Percentiles rank a stretch among this genome's conserved stretches.
These are phyloP conservation scores for Leuctra nigra DNA, from an alignment of 2,888 invertebrate species.

Conservation along the genomic window DNA sequence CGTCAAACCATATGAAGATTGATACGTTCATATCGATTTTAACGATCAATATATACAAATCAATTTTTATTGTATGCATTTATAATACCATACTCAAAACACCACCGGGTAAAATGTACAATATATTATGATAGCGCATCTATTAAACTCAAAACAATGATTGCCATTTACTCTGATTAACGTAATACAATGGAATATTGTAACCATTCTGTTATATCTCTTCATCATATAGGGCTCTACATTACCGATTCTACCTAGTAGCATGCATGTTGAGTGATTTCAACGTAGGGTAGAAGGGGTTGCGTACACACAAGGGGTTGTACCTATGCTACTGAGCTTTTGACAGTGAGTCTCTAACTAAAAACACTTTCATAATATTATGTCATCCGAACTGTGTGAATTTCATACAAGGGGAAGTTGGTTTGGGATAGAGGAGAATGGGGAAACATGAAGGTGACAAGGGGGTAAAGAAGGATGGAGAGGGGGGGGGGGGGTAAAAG, in stretches of 20 bases:
- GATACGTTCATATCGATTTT: no score
- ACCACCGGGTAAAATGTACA: no score
- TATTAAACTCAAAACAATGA: constrained; percentile 1
- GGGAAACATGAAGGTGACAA: neutral
- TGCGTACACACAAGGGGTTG: neutral
- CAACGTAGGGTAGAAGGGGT: neutral
- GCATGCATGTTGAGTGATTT: constrained; percentile 1
- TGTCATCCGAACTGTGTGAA: constrained; percentile 6
- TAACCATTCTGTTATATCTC: no score
- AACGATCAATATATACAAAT: no score
- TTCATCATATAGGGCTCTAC: no score
- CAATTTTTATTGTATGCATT: no score
- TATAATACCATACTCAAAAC: no score
- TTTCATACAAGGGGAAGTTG: neutral
- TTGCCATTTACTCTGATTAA: constrained; percentile 8
- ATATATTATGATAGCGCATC: constrained; percentile 6
- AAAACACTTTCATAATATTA: constrained; percentile 9
- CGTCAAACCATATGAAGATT: no score
- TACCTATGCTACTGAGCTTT: neutral
- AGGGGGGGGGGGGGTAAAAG: neutral
- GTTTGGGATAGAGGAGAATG: neutral
- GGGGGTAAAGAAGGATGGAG: no score
- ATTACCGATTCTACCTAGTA: no score
- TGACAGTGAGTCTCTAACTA: neutral
- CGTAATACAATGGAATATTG: constrained; percentile 9